phyloP scores from a whole-genome alignment of 2,888 invertebrate genomes.

The Scrobipalpa costella region DNA sequence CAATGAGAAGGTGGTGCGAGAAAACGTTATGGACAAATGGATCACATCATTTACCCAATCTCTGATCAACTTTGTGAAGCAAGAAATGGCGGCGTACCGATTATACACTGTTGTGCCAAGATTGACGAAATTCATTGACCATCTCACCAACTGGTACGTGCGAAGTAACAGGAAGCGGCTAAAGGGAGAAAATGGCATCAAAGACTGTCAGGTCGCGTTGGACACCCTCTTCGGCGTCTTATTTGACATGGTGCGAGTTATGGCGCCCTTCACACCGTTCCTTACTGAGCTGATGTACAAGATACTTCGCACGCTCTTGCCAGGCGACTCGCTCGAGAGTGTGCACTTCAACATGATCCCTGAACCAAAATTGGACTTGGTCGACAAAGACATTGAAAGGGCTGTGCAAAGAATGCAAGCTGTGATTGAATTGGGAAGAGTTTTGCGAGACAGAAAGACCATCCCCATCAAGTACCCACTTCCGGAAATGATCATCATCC shows the following conservation, averaged over 20 bases:
- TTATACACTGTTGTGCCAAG: conserved; percentile 97
- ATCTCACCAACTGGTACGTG: conserved; percentile 99
- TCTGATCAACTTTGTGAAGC: conserved; percentile 91
- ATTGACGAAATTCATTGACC: conserved; percentile 97
- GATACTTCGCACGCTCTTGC: conserved; percentile 86
- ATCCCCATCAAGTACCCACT: conserved; percentile 98
- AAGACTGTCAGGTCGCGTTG: conserved; percentile 91
- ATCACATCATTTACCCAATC: conserved; percentile 98
- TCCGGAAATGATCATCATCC: conserved; percentile 97
- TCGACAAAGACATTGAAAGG: conserved; percentile 92
- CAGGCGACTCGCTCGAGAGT: conserved; percentile 83
- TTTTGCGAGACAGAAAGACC: conserved; percentile 95
- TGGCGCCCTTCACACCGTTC: conserved; percentile 99
- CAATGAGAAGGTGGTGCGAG: conserved; percentile 75
- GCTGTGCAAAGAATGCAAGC: conserved; percentile 96
- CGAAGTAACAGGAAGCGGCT: conserved; percentile 97
- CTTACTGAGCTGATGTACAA: conserved; percentile 97
- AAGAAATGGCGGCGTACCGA: conserved; percentile 97
- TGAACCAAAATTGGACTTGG: conserved; percentile 84
- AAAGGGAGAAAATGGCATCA: conserved; percentile 92
- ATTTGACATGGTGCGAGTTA: conserved; percentile 93
- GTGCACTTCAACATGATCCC: conserved; percentile 97
- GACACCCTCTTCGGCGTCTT: conserved; percentile 94
- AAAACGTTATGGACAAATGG: conserved; percentile 98
- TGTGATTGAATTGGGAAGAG: conserved; percentile 96